Percentiles rank a stretch among this genome's conserved stretches.
Evolutionary conservation across 1,140 invertebrate genomes (phyloP).

Genomic region (Vanessa atalanta): DNA sequence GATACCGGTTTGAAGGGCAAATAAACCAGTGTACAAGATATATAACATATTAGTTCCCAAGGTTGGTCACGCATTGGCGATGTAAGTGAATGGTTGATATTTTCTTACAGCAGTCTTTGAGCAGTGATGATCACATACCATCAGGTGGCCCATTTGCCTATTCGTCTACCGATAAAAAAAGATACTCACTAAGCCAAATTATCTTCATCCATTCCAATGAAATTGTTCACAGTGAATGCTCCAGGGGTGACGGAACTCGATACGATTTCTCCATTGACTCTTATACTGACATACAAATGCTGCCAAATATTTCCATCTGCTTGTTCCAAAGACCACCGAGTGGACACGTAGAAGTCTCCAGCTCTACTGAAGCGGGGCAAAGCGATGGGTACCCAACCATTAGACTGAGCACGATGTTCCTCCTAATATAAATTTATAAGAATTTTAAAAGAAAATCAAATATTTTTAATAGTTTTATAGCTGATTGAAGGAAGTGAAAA

Average conservation of each 20-base stretch:
- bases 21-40: too few relatives aligned
- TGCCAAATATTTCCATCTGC: conserved; percentile 68
- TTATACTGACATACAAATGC: conserved; percentile 70
- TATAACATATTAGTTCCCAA: too few relatives aligned
- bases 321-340: conserved; percentile 61
- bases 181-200: conserved; percentile 61
- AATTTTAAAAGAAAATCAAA: too few relatives aligned
- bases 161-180: not conserved
- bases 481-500: too few relatives aligned
- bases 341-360: conserved; percentile 64
- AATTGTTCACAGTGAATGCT: conserved; percentile 71
- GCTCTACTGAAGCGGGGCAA: conserved; percentile 65
- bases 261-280: conserved; percentile 53
- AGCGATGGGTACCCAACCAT: conserved; percentile 73
- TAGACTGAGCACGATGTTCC: conserved; percentile 62
- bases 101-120: too few relatives aligned
- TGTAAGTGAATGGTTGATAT: too few relatives aligned
- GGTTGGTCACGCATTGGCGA: too few relatives aligned
- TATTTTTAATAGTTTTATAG: too few relatives aligned
- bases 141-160: too few relatives aligned
- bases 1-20: too few relatives aligned
- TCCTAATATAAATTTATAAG: conserved; percentile 45
- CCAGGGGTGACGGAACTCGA: conserved; percentile 68
- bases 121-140: too few relatives aligned
- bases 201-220: conserved; percentile 72